These are phyloP conservation scores for Melospiza melodia DNA, from an alignment of 2,113 vertebrate genomes.

Conservation along the genomic window DNA sequence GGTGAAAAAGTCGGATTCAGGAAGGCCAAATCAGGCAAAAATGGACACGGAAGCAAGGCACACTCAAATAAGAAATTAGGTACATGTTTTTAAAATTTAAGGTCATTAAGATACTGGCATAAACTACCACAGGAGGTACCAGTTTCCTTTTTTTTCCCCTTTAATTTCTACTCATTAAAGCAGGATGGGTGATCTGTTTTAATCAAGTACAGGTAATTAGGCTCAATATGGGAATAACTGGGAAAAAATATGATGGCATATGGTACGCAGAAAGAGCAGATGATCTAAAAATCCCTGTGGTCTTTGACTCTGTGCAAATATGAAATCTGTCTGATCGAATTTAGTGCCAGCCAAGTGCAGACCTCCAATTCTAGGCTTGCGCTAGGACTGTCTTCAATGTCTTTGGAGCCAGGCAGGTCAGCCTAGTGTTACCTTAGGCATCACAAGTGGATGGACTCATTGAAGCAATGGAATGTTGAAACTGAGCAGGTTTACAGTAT, in stretches of 20 bases:
- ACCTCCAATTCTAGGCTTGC: neutral
- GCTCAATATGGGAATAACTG: constrained; percentile 30
- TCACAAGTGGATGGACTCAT: neutral
- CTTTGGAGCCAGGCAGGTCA: neutral
- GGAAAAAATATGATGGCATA: constrained; percentile 20
- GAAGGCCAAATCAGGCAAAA: neutral
- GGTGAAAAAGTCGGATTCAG: neutral
- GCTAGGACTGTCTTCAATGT: neutral
- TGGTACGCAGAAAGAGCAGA: constrained; percentile 18
- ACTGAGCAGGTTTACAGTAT: neutral
- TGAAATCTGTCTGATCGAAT: neutral
- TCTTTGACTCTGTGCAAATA: constrained; percentile 9
- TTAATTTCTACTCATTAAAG: neutral
- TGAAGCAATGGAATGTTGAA: neutral
- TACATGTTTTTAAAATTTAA: neutral
- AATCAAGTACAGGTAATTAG: constrained; percentile 50
- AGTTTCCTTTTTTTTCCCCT: neutral
- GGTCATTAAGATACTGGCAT: neutral
- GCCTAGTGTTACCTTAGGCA: neutral
- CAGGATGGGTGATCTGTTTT: constrained; percentile 31
- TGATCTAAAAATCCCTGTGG: constrained; percentile 18
- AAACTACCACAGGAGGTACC: neutral
- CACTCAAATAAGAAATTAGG: neutral
- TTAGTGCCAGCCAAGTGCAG: neutral
- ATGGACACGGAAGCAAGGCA: neutral